Evolutionary conservation across 2,113 vertebrate genomes (phyloP), one percentile per base, ranked within the genome.

Genomic region (Bagarius yarrelli): DNA sequence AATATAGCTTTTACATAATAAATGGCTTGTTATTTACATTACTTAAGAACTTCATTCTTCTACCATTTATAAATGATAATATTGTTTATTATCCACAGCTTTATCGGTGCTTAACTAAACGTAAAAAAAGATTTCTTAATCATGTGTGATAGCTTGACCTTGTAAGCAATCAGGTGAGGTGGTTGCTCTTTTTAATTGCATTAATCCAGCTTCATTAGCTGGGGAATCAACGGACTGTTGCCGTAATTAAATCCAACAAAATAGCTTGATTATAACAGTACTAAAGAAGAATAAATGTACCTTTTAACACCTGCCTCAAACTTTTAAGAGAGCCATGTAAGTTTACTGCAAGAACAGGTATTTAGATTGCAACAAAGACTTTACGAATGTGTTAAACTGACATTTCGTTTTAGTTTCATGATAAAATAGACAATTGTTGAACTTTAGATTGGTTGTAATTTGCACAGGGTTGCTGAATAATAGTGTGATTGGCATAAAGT

Each of bases 201-300:
- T 74, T 80, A 87, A 82, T 78, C 81, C 76, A 78, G 64, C 63
- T 78, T 83, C 72, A 83, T 86, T 81, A 83, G 79, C 27, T 71
- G 79, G 57, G 34, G 36, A 83, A 74, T 83, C 56, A 80, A 82
- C 60, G 30, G 71, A 80, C 70, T 85, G 34, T 83, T 66, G 52
- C 34, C 30, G 36, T 79, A 86, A 86, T 88, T 73, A 82, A 75
- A 85, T 74, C 50, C 59, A 59, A 78, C 34, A 47, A 34, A 53
- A 27, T 81, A 57, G 80, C 57, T 25, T 73, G 79, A 80, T 87
- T 70, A 76, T 25, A 71, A 12, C 40, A 44, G 63, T 50, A 27
- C 27, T 78, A 27, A 61, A 69, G 63, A 67, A 50, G 53, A 82
- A 81, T 52, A 60, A 81, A 70, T 25, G 8, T 23, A 40, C 63